phyloP scores from a whole-genome alignment of 2,888 invertebrate species.

The Agrilus mali region DNA sequence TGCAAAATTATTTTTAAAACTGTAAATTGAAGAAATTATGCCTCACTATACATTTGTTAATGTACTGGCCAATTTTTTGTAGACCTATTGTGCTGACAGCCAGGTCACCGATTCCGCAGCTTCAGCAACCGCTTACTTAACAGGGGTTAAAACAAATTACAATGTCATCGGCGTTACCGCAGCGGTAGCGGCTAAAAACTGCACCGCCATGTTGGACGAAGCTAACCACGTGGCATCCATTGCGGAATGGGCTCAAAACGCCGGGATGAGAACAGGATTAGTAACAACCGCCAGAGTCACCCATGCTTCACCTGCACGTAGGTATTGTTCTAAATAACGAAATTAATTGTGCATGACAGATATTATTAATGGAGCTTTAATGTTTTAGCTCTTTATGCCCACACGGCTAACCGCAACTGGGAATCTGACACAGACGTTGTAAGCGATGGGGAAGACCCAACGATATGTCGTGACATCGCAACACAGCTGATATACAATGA shows the following conservation, averaged over 20 bases:
- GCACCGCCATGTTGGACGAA: constrained; percentile 42
- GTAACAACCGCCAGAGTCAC: constrained; percentile 72
- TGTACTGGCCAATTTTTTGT: constrained; percentile 19
- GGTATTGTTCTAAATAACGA: constrained; percentile 11
- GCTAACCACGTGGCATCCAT: constrained; percentile 52
- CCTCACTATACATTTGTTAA: too few species aligned
- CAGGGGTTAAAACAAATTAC: constrained; percentile 66
- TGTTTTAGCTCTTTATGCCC: constrained; percentile 51
- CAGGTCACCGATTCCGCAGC: constrained; percentile 76
- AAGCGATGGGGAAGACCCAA: constrained; percentile 34
- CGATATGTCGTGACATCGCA: constrained; percentile 59
- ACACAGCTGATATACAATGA: constrained; percentile 52
- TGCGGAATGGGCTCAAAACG: constrained; percentile 56
- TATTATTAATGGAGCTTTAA: too few species aligned
- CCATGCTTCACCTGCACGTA: constrained; percentile 59
- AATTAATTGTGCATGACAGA: too few species aligned
- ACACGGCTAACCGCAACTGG: constrained; percentile 58
- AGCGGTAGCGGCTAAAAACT: constrained; percentile 49
- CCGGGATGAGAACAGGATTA: constrained; percentile 50
- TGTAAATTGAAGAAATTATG: too few species aligned
- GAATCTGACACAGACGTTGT: constrained; percentile 52
- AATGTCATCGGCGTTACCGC: constrained; percentile 66
- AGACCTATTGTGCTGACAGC: constrained; percentile 64
- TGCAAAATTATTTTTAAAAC: too few species aligned
- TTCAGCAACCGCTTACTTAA: constrained; percentile 67